Percentiles rank a stretch among this genome's conserved stretches.
Conservation (phyloP, 1,140 invertebrate species). For the Solenopsis invicta region DNA sequence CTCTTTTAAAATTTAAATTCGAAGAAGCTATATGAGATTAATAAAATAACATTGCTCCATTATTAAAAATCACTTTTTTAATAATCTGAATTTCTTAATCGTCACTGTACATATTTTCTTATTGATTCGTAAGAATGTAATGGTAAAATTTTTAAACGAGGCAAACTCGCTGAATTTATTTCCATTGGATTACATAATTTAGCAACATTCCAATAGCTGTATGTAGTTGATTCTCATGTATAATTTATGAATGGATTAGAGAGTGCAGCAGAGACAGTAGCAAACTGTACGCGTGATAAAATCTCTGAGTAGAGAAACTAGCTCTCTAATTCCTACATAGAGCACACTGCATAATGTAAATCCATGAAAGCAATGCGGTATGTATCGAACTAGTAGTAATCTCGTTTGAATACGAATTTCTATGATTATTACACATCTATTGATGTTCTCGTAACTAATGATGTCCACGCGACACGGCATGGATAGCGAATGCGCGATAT, state of each 20-base stretch:
- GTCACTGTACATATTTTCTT: not conserved
- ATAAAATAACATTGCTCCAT: not conserved
- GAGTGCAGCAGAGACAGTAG: not conserved
- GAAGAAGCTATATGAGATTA: not conserved
- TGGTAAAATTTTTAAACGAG: not conserved
- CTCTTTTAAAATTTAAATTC: not conserved
- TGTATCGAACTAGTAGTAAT: not conserved
- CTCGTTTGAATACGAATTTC: conserved; percentile 30
- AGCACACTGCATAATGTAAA: not conserved
- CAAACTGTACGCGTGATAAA: conserved; percentile 8
- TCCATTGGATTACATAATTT: not conserved
- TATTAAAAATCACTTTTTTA: not conserved
- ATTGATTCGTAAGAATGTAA: not conserved
- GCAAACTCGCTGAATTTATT: not conserved
- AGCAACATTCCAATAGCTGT: not conserved
- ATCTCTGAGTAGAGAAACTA: conserved; percentile 4
- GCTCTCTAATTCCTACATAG: conserved; percentile 1
- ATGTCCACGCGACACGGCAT: not conserved
- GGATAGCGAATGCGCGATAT: not conserved
- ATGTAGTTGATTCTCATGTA: conserved; percentile 10
- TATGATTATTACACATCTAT: conserved; percentile 13
- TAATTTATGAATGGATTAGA: conserved; percentile 36
- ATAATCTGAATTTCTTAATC: not conserved
- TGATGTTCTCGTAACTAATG: not conserved
- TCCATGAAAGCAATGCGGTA: not conserved